Evolutionary conservation across 2,888 invertebrate genomes (phyloP).

Genomic region (Apomyelois bistriatella): DNA sequence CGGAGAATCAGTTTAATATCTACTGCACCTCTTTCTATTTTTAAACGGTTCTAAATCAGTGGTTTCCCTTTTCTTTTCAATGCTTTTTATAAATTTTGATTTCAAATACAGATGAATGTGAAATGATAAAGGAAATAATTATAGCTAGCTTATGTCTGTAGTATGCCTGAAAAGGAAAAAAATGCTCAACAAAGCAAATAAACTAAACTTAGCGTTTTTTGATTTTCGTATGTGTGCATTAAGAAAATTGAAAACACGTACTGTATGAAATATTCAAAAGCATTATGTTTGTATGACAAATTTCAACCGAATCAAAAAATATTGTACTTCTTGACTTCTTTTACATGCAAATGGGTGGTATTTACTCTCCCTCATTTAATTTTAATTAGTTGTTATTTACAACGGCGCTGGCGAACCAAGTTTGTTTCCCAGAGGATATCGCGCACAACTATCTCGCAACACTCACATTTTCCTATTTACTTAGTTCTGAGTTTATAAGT

Average conservation of each 20-base stretch:
- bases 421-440: slow-evolving; percentile 11
- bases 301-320: too few species aligned
- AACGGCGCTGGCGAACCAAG: background rate
- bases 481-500: background rate
- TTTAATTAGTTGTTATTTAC: slow-evolving; percentile 6
- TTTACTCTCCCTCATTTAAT: background rate
- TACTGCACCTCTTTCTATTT: background rate
- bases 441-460: background rate
- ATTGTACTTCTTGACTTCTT: background rate
- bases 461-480: background rate
- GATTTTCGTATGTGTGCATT: too few species aligned
- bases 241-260: too few species aligned
- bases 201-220: too few species aligned
- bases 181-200: too few species aligned
- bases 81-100: too few species aligned
- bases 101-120: too few species aligned
- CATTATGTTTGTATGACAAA: too few species aligned
- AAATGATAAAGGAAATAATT: too few species aligned
- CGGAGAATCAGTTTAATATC: slow-evolving; percentile 10
- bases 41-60: background rate
- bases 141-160: too few species aligned
- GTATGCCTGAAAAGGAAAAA: too few species aligned
- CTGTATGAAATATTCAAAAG: too few species aligned
- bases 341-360: background rate
- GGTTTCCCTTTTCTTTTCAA: background rate